A percentile compares a stretch with the other conserved stretches of the same genome.
Evolutionary conservation across 2,888 invertebrate genomes (phyloP).

Genomic region (Trachelus tabidus): DNA sequence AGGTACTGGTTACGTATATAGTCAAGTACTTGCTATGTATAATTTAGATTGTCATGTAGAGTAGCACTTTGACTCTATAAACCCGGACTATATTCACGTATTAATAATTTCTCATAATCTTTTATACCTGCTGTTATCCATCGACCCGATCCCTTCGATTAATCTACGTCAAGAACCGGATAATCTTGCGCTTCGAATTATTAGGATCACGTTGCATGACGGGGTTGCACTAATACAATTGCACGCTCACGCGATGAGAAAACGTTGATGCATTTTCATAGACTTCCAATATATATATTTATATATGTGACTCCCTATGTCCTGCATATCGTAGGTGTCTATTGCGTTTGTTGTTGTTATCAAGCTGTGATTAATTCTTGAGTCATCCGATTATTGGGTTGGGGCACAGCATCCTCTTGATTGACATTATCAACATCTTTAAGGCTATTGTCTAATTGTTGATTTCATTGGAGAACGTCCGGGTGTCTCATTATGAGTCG

Average conservation of each 20-base stretch:
- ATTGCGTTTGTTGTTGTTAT: not conserved
- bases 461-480: not conserved
- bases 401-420: not conserved
- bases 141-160: not conserved
- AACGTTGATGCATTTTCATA: not conserved
- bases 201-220: not conserved
- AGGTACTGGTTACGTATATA: not conserved
- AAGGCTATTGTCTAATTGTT: not conserved
- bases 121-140: not conserved
- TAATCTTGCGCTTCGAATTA: not conserved
- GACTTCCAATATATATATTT: not conserved
- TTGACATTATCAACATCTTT: not conserved
- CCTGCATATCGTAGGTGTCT: not conserved
- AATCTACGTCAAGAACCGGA: not conserved
- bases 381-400: not conserved
- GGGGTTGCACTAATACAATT: not conserved
- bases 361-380: not conserved
- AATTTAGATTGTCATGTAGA: not conserved
- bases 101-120: not conserved
- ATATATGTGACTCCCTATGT: not conserved
- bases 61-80: not conserved
- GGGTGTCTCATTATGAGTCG: not conserved
- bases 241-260: not conserved
- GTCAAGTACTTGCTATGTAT: not conserved
- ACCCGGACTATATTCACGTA: not conserved